Evolutionary conservation across 1,140 invertebrate genomes (phyloP), one percentile per base, ranked within the genome.

Genomic region (Triops longicaudatus): DNA sequence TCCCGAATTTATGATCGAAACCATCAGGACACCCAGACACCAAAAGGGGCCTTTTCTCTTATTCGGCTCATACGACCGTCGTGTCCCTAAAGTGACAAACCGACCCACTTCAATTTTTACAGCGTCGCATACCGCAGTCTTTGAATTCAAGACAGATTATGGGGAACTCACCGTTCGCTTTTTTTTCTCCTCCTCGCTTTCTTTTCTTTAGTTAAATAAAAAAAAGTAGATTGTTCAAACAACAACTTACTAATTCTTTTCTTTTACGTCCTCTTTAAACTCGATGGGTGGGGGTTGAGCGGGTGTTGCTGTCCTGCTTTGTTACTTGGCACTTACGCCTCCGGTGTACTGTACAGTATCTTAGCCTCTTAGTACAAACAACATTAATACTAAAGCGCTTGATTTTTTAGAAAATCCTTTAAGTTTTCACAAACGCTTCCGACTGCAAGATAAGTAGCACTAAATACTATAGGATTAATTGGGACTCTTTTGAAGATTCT

Each of bases 131-230:
- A 63, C 50, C 17, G 17, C 50, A 63, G n/a, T 9, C 50, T 63
- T 63, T 63, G 50, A 63, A 63, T 63, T 63, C n/a, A 63, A 63
- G 50, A 63, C 50, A 63, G 50, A 63, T 63, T 63, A 63, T 63
- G 50, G 50, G 22, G 50, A 63, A 63, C 50, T 22, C n/a, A 63
- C 22, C 22, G 22, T 63, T 63, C 50, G 7, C 31, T 37, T 37
- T 37, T 37, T 7, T 7, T 37, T 37, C 31, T 4, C 7, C 31
- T 7, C 7, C 31, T 7, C 31, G 2, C 7, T 63, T 63, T 63
- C 14, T 22, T 17, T 17, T 12, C 50, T 63, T 10, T 6, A 63
- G 7, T n/a, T n/a, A 9, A 22, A 17, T 17, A 17, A 22, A 63
- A 22, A 63, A 63, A 63, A 63, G 22, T 63, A 63, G 50, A 63